Evolutionary conservation across 2,797 vertebrate genomes (phyloP), one percentile per base, ranked within the genome.

Genomic region (Gymnothorax reevesii): DNA sequence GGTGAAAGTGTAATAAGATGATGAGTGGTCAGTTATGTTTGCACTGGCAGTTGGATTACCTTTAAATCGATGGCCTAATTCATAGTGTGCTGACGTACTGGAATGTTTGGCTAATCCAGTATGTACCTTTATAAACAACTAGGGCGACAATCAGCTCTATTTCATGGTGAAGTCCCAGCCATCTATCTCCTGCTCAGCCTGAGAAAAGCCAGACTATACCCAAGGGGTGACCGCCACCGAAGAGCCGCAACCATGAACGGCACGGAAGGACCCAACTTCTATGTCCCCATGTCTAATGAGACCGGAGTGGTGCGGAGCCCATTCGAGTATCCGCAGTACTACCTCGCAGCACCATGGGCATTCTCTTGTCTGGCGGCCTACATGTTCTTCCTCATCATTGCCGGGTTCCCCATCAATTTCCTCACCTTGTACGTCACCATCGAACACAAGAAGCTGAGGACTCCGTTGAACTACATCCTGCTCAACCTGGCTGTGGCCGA

Each of bases 381-480:
- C 96, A 99, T 99, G 98, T 98, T 98, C 92, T 91, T 99, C 88
- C 95, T 99, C 92, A 99, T 99, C 77, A 86, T 98, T n/a, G 88
- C 96, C 0, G 97, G 97, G 91, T 97, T 99, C 88, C 95, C 96
- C 52, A 22, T 99, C 97, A 99, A 99, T 95, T 99, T 99, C 94
- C 97, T 99, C 91, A 99, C 98, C 0, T 97, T 99, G 22, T 99
- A 99, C 91, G 95, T 97, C 0, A 99, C 99, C 89, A 82, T 99
- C 69, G 96, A 99, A 95, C 98, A 99, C 96, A 99, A 99, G 97
- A 99, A 99, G 94, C 97, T 99, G 90, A 95, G 99, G 85, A 98
- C 98, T 0, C 97, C 98, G 17, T 96, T 99, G 89, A 99, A 99
- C 95, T 99, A 99, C 95, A 98, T 99, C 95, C 96, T 99, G 62